phyloP scores from a whole-genome alignment of 2,888 invertebrate genomes.

The Drosophila austrosaltans region DNA sequence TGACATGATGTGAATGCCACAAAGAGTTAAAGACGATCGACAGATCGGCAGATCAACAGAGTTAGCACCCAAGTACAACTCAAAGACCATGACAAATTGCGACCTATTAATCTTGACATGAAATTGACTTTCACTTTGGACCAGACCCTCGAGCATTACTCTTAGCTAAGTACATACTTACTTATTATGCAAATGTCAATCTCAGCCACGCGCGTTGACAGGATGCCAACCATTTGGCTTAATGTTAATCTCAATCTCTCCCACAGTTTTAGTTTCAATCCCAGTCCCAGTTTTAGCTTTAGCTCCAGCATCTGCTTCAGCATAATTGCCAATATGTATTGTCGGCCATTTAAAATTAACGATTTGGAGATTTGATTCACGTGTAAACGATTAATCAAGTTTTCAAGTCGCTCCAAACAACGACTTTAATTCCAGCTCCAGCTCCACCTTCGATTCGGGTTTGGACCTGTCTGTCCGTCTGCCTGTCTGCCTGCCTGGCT shows the following conservation, averaged over 20 bases:
- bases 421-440: conserved; percentile 23
- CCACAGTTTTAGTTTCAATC: conserved; percentile 22
- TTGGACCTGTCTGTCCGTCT: conserved; percentile 15
- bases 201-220: conserved; percentile 62
- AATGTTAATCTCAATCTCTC: conserved; percentile 24
- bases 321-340: conserved; percentile 65
- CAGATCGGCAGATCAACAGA: neutral
- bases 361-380: conserved; percentile 66
- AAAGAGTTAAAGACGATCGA: conserved; percentile 31
- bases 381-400: conserved; percentile 73
- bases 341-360: conserved; percentile 61
- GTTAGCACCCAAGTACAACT: conserved; percentile 11
- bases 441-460: conserved; percentile 10
- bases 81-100: conserved; percentile 69
- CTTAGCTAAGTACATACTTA: conserved; percentile 17
- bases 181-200: conserved; percentile 73
- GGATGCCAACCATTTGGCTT: conserved; percentile 32
- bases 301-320: conserved; percentile 31
- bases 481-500: neutral
- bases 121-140: conserved; percentile 66
- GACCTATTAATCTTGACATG: conserved; percentile 72
- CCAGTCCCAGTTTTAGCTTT: neutral
- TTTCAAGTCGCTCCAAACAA: conserved; percentile 46
- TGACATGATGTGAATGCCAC: conserved; percentile 67
- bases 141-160: conserved; percentile 26